Evolutionary conservation across 2,113 vertebrate genomes (phyloP).

Genomic region (Psittacus erithacus): DNA sequence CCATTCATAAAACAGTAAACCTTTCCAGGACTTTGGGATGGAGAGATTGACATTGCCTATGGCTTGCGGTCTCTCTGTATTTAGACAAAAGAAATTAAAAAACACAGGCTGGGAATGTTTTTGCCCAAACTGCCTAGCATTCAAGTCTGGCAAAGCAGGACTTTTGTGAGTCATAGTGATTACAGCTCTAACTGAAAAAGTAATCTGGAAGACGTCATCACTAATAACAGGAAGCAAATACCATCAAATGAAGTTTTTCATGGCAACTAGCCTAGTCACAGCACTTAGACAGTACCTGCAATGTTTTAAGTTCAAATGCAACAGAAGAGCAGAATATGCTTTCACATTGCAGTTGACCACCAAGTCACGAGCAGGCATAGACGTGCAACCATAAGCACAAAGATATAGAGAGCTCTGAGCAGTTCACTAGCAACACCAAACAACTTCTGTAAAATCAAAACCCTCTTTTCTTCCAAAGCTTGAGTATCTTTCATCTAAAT

Average conservation of each 20-base stretch:
- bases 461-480: neutral
- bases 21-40: neutral
- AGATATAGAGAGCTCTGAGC: neutral
- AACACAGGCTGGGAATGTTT: neutral
- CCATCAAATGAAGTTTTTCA: neutral
- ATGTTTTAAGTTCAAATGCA: neutral
- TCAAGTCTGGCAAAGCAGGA: neutral
- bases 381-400: neutral
- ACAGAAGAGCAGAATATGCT: neutral
- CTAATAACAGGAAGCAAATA: neutral
- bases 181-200: neutral
- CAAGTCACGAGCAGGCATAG: rapidly evolving
- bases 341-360: neutral
- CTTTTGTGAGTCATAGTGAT: neutral
- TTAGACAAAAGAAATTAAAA: neutral
- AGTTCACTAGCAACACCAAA: neutral
- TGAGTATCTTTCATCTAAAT: neutral
- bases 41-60: neutral
- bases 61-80: neutral
- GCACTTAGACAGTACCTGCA: neutral
- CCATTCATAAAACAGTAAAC: neutral
- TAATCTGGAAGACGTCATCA: neutral
- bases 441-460: neutral
- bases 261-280: neutral
- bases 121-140: neutral